Base-by-base conservation (phyloP, 1,140 invertebrate genomes). In the Heterodera carotae region DNA sequence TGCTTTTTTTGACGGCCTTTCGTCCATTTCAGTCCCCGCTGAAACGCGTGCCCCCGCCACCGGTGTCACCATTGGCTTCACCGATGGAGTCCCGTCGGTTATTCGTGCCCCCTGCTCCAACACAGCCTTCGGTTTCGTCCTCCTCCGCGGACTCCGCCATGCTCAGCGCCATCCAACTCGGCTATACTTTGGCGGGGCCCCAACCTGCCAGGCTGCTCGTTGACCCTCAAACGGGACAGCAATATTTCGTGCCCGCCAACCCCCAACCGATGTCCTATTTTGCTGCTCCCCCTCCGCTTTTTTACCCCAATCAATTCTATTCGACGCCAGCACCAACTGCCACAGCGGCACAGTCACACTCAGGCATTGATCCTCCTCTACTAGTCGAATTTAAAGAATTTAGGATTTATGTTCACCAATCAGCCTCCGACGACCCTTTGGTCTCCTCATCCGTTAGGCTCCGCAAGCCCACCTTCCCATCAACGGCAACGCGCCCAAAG, bases 151-250 rank as follows among this genome's bases (percentile, higher is more conserved):
- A 66, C 15, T 34, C 62, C n/a, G n/a, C n/a, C 29, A 66, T 66
- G 62, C 62, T 66, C 29, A 31, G 12, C 29, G 29, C 62, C 29
- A 12, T 66, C 12, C 62, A 66, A 34, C 25, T 66, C 27, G 62
- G 62, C 29, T 66, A 66, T 27, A 56, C 48, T 56, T 66, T 34
- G 62, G 33, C 33, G 18, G 36, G 53, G 53, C 69, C 70, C 59
- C 59, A 81, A 67, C 78, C 29, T 29, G 33, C 69, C 27, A 83
- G 76, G 36, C 43, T 82, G 22, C 70, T 82, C 0, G 70, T 82
- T n/a, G 81, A 82, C 69, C 81, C 81, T 1, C 67, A 79, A 3
- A 82, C 81, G 15, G 81, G 81, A 18, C 81, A 82, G 62, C 81
- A 82, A 64, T 80, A 78, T n/a, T 76, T 62, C 43, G 64, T 82